These are phyloP conservation scores for Bombus vancouverensis DNA, from an alignment of 1,140 invertebrate genomes.

Conservation along the genomic window DNA sequence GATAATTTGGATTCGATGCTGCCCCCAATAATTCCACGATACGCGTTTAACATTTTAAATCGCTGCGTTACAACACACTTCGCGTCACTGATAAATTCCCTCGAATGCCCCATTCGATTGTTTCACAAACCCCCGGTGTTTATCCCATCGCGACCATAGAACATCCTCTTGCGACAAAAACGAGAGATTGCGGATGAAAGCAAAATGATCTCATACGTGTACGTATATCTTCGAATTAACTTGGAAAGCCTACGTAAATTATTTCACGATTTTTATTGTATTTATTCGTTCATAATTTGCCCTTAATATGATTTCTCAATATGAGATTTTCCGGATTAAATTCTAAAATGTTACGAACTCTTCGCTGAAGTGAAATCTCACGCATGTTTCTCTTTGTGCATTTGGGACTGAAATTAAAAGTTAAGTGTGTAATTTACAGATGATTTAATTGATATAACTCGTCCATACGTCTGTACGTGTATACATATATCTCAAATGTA, in stretches of 20 bases:
- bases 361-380: background rate
- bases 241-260: too few species aligned
- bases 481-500: background rate
- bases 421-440: too few species aligned
- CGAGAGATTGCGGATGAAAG: background rate
- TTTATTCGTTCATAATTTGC: too few species aligned
- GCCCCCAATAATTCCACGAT: background rate
- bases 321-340: background rate
- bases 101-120: background rate
- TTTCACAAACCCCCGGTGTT: background rate
- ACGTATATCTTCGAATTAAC: background rate
- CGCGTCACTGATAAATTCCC: background rate
- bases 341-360: background rate
- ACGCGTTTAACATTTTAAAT: constrained; percentile 9
- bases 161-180: background rate
- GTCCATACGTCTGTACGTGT: too few species aligned
- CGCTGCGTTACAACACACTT: background rate
- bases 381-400: background rate
- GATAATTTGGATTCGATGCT: background rate
- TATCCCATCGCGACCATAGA: background rate
- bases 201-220: background rate
- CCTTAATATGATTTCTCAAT: too few species aligned
- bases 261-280: too few species aligned
- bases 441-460: too few species aligned
- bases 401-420: background rate